Evolutionary conservation across 2,888 invertebrate species (phyloP).

Genomic region (Chironomus tentans): DNA sequence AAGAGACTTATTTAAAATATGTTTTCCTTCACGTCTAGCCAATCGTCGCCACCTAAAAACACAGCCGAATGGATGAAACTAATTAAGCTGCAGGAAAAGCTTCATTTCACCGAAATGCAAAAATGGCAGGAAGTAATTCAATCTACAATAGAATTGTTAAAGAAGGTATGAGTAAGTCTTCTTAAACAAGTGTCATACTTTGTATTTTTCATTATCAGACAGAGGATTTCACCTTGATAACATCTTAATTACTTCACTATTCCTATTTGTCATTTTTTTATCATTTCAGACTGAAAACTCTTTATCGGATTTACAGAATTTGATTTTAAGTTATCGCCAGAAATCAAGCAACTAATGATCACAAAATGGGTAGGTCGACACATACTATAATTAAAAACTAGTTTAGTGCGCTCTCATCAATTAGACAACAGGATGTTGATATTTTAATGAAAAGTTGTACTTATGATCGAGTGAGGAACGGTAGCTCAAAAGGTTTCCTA

Average conservation of each 20-base stretch:
- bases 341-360: no score
- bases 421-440: no score
- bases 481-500: no score
- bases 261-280: no score
- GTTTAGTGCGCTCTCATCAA: no score
- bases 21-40: background rate
- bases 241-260: no score
- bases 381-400: no score
- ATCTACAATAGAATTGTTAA: slow-evolving; percentile 58
- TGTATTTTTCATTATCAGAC: background rate
- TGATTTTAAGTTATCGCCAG: background rate
- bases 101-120: slow-evolving; percentile 71
- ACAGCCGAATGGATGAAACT: slow-evolving; percentile 75
- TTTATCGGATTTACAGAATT: slow-evolving; percentile 11
- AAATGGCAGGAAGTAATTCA: slow-evolving; percentile 73
- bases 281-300: slow-evolving; percentile 22
- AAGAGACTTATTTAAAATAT: no score
- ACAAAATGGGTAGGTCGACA: no score
- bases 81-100: slow-evolving; percentile 67
- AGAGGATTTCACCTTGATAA: no score
- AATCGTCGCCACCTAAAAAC: slow-evolving; percentile 47
- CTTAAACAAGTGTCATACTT: background rate
- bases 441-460: no score
- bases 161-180: slow-evolving; percentile 50
- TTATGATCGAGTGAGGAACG: no score